Evolutionary conservation across 2,888 invertebrate species (phyloP).

Genomic region (Lagria hirta): DNA sequence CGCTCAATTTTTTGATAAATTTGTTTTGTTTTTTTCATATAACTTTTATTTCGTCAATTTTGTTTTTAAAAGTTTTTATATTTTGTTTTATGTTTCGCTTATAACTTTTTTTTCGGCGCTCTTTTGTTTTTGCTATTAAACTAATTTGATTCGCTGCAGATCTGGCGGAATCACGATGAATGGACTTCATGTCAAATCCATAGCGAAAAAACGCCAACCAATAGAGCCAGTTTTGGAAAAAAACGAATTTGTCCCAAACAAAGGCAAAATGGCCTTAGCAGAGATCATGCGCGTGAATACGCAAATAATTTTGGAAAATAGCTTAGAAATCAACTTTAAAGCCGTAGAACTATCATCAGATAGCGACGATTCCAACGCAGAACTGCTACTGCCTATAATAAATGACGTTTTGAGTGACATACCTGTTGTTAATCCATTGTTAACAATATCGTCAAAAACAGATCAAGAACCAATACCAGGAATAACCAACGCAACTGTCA

Average conservation of each 20-base stretch:
- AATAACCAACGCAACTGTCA: conserved; percentile 2
- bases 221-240: conserved; percentile 77
- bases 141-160: conserved; percentile 43
- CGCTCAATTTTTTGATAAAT: too few species aligned
- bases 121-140: neutral
- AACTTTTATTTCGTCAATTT: too few species aligned
- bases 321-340: conserved; percentile 55
- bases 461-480: conserved; percentile 1
- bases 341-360: conserved; percentile 41
- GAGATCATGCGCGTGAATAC: conserved; percentile 61
- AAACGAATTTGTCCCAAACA: conserved; percentile 71
- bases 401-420: conserved; percentile 5
- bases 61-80: neutral
- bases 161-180: conserved; percentile 77
- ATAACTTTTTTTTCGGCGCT: neutral
- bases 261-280: conserved; percentile 31
- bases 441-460: conserved; percentile 4
- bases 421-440: conserved; percentile 1
- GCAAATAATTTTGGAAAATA: conserved; percentile 74
- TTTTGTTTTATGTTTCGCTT: neutral
- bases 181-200: conserved; percentile 75
- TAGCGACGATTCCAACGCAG: conserved; percentile 16
- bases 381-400: conserved; percentile 1
- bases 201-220: conserved; percentile 67
- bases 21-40: too few species aligned